phyloP scores from a whole-genome alignment of 2,888 invertebrate genomes.

The Nephrotoma appendiculata region DNA sequence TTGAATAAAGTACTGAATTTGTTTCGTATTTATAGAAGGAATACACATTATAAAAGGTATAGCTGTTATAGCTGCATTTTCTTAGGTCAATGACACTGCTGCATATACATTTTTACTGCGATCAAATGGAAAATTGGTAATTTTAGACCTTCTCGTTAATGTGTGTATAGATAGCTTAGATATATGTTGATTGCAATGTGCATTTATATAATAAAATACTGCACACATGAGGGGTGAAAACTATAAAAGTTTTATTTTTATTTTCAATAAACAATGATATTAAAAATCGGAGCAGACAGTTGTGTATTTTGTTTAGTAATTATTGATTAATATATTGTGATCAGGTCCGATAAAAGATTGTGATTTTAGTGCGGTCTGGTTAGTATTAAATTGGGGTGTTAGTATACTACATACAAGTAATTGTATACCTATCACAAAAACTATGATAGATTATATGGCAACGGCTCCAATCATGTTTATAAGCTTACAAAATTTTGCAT shows the following conservation, averaged over 20 bases:
- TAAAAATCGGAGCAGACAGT: background rate
- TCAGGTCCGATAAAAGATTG: background rate
- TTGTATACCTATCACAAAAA: background rate
- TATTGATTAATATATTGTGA: background rate
- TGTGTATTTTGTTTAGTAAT: background rate
- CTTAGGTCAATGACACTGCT: background rate
- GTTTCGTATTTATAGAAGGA: background rate
- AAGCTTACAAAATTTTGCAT: background rate
- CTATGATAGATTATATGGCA: background rate
- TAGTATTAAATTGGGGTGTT: background rate
- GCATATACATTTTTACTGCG: background rate
- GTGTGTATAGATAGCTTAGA: background rate
- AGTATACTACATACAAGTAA: background rate
- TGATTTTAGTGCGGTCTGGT: background rate
- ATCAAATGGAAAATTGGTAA: background rate
- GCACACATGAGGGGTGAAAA: background rate
- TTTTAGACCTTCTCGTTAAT: background rate
- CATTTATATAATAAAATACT: background rate
- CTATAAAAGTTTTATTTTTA: background rate
- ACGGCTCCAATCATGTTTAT: background rate
- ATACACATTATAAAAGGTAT: background rate
- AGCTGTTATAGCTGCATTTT: background rate
- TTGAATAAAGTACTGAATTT: background rate
- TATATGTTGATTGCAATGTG: background rate
- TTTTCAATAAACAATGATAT: background rate